phyloP scores from a whole-genome alignment of 2,113 vertebrate species.

The Pseudopodoces humilis region DNA sequence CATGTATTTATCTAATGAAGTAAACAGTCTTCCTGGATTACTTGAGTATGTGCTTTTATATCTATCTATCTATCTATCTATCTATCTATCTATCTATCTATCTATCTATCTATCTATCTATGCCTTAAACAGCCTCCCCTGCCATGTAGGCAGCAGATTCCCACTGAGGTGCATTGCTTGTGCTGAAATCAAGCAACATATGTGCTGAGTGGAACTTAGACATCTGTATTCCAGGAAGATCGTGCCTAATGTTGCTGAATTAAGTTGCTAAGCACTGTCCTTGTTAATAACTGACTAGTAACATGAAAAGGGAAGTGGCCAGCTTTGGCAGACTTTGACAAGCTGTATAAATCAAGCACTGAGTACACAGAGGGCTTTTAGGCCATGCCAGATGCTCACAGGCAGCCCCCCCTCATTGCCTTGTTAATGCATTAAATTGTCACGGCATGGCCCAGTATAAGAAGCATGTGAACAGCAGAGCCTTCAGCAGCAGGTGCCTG shows the following conservation, averaged over 20 bases:
- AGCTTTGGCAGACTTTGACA: not conserved
- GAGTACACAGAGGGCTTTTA: constrained; percentile 56
- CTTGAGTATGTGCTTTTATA: rapidly evolving
- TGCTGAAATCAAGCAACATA: not conserved
- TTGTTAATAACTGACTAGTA: constrained; percentile 15
- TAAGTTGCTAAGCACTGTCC: constrained; percentile 29
- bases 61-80: too few relatives aligned
- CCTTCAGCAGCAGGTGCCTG: not conserved
- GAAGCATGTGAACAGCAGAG: not conserved
- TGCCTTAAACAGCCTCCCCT: not conserved
- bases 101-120: too few relatives aligned
- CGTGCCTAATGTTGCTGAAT: not conserved
- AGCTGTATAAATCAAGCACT: not conserved
- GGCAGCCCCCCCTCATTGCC: not conserved
- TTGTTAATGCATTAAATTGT: not conserved
- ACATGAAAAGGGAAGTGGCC: rapidly evolving
- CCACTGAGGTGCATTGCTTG: not conserved
- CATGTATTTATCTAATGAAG: not conserved
- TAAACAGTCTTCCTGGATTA: not conserved
- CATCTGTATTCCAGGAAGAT: not conserved
- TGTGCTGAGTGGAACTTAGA: not conserved
- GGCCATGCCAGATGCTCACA: not conserved
- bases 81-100: too few relatives aligned
- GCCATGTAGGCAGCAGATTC: not conserved
- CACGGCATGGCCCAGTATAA: rapidly evolving